Evolutionary conservation across 1,140 invertebrate genomes (phyloP).

Genomic region (Drosophila sproati): DNA sequence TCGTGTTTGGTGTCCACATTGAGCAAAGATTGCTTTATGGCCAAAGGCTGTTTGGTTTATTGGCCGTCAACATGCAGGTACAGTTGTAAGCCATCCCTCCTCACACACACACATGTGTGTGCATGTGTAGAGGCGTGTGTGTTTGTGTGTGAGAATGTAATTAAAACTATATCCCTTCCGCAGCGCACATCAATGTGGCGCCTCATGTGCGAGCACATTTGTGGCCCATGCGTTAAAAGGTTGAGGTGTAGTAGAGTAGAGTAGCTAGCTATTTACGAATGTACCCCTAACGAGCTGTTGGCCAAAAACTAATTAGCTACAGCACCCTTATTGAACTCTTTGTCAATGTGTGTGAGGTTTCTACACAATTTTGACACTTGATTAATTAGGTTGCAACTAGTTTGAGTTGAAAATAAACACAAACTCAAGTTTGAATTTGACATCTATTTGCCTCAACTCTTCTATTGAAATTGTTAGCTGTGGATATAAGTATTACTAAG

Average conservation of each 20-base stretch:
- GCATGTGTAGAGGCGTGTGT: background rate
- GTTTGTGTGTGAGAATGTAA: conserved; percentile 40
- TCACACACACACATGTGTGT: background rate
- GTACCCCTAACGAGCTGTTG: conserved; percentile 28
- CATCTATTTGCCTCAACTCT: background rate
- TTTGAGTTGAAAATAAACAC: background rate
- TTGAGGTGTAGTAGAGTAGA: background rate
- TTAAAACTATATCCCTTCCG: conserved; percentile 36
- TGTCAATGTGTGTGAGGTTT: background rate
- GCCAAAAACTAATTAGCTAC: conserved; percentile 33
- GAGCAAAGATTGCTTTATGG: conserved; percentile 66
- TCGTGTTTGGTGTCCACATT: conserved; percentile 48
- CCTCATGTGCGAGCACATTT: conserved; percentile 37
- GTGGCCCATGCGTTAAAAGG: conserved; percentile 5
- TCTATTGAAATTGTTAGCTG: too few relatives aligned
- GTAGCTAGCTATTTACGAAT: background rate
- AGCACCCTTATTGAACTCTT: conserved; percentile 18
- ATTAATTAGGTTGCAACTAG: conserved; percentile 18
- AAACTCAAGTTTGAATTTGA: background rate
- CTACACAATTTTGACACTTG: background rate
- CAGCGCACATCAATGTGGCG: conserved; percentile 52
- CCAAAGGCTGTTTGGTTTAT: conserved; percentile 66
- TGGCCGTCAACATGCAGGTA: conserved; percentile 68
- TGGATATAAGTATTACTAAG: too few relatives aligned
- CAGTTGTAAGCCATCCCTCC: conserved; percentile 1